phyloP scores from a whole-genome alignment of 2,113 vertebrate species.

The Gila orcuttii region DNA sequence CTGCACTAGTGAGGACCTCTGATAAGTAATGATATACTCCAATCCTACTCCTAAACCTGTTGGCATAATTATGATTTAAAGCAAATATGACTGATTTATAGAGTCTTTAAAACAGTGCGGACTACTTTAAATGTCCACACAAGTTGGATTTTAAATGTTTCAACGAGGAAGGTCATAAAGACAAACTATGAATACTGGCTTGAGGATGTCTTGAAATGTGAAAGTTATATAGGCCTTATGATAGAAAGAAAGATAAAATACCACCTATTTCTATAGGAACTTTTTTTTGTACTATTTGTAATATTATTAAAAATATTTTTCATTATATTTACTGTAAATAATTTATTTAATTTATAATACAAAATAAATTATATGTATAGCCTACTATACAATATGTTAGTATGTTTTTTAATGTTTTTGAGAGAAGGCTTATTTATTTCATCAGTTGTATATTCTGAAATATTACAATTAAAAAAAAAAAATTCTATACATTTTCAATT shows the following conservation, averaged over 20 bases:
- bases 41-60: background rate
- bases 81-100: background rate
- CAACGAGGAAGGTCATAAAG: background rate
- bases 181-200: background rate
- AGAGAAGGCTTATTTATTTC: no score
- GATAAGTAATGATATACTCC: background rate
- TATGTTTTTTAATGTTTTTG: no score
- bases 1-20: background rate
- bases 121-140: background rate
- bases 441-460: no score
- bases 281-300: background rate
- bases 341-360: background rate
- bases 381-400: background rate
- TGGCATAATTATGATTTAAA: background rate
- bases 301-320: background rate
- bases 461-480: background rate
- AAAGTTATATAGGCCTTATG: background rate
- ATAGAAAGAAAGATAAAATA: background rate
- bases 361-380: background rate
- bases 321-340: background rate
- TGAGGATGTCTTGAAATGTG: background rate
- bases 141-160: background rate
- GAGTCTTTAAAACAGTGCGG: background rate
- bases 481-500: no score
- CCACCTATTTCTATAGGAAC: no score